Evolutionary conservation across 2,797 vertebrate genomes (phyloP).

Genomic region (Enteromius treurensis): DNA sequence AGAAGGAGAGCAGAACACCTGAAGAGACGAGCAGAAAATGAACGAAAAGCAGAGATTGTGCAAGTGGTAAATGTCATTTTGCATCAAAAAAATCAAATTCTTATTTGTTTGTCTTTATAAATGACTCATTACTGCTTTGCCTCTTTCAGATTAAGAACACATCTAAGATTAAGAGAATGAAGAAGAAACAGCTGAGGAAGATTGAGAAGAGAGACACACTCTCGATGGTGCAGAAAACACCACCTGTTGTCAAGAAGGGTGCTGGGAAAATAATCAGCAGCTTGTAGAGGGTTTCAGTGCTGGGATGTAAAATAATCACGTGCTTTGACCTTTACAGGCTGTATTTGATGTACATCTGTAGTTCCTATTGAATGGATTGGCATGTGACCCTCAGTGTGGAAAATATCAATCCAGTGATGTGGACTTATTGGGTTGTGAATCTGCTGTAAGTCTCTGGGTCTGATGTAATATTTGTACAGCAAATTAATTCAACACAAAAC

Average conservation of each 20-base stretch:
- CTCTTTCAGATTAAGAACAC: constrained; percentile 88
- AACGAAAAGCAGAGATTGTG: constrained; percentile 88
- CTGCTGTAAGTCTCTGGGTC: neutral
- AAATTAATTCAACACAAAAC: neutral
- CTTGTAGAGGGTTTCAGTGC: neutral
- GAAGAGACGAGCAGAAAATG: constrained; percentile 86
- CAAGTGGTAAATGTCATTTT: constrained; percentile 86
- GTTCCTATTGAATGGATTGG: neutral
- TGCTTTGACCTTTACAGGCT: too few species aligned
- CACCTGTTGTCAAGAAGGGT: constrained; percentile 59
- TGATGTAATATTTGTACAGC: constrained; percentile 20
- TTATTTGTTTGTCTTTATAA: neutral
- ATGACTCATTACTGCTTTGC: neutral
- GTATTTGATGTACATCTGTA: neutral
- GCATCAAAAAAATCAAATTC: neutral
- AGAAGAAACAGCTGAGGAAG: constrained; percentile 90
- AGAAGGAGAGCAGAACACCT: constrained; percentile 86
- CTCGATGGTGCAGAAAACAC: constrained; percentile 78
- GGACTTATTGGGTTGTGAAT: neutral
- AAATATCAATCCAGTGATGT: neutral
- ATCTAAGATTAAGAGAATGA: constrained; percentile 89
- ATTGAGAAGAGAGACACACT: constrained; percentile 92
- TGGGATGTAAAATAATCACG: neutral
- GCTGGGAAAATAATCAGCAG: constrained; percentile 8
- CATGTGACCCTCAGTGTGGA: neutral